A percentile compares a stretch with the other conserved stretches of the same genome.
phyloP scores from a whole-genome alignment of 2,888 invertebrate genomes.

The Bombyx huttoni region DNA sequence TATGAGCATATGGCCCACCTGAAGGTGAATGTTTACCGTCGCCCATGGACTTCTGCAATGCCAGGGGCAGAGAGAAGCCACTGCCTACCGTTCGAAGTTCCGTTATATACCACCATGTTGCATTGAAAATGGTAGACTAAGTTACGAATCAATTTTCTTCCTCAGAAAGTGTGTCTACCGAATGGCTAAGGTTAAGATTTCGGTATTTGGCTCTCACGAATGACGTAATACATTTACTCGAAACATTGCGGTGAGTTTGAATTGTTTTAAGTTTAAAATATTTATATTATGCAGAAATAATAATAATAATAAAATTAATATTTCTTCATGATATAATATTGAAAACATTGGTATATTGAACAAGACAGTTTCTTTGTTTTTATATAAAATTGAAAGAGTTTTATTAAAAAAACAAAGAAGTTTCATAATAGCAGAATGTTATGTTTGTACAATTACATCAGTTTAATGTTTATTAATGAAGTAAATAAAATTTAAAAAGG shows the following conservation, averaged over 20 bases:
- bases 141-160: slow-evolving; percentile 14
- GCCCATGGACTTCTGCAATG: no score
- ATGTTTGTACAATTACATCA: not conserved
- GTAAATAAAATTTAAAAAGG: no score
- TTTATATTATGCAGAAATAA: slow-evolving; percentile 64
- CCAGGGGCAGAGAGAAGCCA: no score
- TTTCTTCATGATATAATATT: slow-evolving; percentile 57
- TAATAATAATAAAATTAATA: slow-evolving; percentile 38
- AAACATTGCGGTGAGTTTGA: slow-evolving; percentile 72
- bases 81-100: no score
- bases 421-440: slow-evolving; percentile 3
- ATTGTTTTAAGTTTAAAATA: slow-evolving; percentile 12
- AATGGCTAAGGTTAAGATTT: slow-evolving; percentile 87
- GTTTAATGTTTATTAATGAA: no score
- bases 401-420: slow-evolving; percentile 6
- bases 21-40: no score
- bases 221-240: slow-evolving; percentile 79
- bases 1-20: no score
- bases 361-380: slow-evolving; percentile 26
- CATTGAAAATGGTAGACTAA: no score
- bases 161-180: slow-evolving; percentile 79
- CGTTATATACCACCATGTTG: no score
- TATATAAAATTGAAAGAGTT: slow-evolving; percentile 4
- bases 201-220: slow-evolving; percentile 79
- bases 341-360: slow-evolving; percentile 16